phyloP scores from a whole-genome alignment of 2,797 vertebrate genomes.

The Cirrhinus molitorella region DNA sequence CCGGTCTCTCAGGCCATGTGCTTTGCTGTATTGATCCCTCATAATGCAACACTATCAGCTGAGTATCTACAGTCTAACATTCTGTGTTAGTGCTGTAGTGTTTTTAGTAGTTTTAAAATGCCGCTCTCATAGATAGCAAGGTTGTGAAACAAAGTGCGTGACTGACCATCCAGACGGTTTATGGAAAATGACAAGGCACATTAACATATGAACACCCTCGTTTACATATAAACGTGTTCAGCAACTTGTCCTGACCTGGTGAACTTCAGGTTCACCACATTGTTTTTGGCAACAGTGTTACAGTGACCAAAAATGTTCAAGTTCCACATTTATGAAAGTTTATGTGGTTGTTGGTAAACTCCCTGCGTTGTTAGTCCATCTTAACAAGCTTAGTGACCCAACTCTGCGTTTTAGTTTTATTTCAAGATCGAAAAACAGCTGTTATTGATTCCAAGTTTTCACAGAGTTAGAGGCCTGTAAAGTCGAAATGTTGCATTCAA shows the following conservation, averaged over 20 bases:
- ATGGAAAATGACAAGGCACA: neutral
- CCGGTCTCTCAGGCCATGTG: neutral
- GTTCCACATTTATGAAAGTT: neutral
- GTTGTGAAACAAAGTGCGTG: neutral
- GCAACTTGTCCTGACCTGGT: neutral
- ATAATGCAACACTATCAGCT: neutral
- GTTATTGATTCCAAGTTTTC: constrained; percentile 27
- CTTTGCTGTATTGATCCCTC: constrained; percentile 10
- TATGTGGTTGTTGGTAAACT: neutral
- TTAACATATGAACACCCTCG: neutral
- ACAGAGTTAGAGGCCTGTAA: constrained; percentile 10
- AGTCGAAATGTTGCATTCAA: constrained; percentile 19
- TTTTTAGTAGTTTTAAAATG: neutral
- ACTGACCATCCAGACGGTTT: neutral
- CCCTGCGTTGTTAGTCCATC: neutral
- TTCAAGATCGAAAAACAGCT: constrained; percentile 18
- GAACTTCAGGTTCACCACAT: neutral
- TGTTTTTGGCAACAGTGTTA: neutral
- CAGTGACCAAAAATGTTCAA: neutral
- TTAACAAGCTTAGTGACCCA: neutral
- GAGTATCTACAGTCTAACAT: neutral
- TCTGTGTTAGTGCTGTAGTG: neutral
- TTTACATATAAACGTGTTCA: neutral
- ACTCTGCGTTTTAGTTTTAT: constrained; percentile 2
- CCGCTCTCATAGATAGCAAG: neutral